Evolutionary conservation across 2,797 vertebrate species (phyloP), one percentile per base, ranked within the genome.

Genomic region (Valencia hispanica): DNA sequence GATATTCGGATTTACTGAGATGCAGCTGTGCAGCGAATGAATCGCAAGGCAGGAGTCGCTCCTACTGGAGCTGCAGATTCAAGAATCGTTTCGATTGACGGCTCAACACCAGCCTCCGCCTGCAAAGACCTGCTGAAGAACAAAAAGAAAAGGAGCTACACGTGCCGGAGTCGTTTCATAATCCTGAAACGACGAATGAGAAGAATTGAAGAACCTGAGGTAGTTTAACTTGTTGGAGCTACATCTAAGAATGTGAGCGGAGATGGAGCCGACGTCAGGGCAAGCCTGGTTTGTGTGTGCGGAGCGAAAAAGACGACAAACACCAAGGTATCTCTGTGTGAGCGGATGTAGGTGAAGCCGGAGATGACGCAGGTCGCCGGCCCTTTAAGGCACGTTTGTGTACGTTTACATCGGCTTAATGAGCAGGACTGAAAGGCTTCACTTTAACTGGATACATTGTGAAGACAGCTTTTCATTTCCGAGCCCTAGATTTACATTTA

Each of bases 311-410:
- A 2, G n/a, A 12, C 9, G 0, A 55, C 48, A 75, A 84, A 87
- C 87, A 81, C 86, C 84, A 88, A 92, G 89, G 89, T 84, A 87
- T 92, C 91, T 74, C 89, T 78, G 78, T 92, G 85, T 81, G 79
- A 72, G 48, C 63, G 63, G 81, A 72, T 53, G 76, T 17, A 10
- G 80, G 17, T 55, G 78, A 81, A 75, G 87, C 84, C 79, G 0
- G 86, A 80, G 86, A 83, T 47, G 82, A 68, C 53, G 59, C 69
- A 17, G 71, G 63, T 70, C 84, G 77, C 84, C 2, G 80, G 74
- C 82, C 77, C 0, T 61, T 86, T 93, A 94, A 94, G 93, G 93
- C 93, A 94, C 93, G 2, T 89, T 3, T 65, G 92, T 92, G 88
- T 91, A 73, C 74, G 75, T 88, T 86, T 81, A 66, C 74, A 80